A percentile compares a stretch with the other conserved stretches of the same genome.
Conservation (phyloP, 2,113 vertebrate species). For the Eulacestoma nigropectus region DNA sequence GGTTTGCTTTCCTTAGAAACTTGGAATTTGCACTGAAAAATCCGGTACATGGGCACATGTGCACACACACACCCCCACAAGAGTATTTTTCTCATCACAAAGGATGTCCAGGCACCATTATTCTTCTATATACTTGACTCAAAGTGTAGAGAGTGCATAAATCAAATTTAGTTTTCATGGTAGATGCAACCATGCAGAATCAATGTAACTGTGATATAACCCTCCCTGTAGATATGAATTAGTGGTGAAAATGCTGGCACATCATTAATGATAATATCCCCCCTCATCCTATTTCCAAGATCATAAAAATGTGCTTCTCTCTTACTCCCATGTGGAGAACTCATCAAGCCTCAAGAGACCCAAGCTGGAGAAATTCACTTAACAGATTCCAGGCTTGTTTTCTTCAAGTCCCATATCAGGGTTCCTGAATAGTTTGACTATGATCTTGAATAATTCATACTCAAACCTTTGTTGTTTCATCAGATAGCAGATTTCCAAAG, state of each 20-base stretch:
- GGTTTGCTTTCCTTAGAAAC: neutral
- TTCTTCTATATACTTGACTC: neutral
- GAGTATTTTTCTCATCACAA: neutral
- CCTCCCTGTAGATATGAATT: neutral
- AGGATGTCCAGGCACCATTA: neutral
- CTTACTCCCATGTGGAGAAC: neutral
- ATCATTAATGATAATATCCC: neutral
- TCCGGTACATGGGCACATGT: neutral
- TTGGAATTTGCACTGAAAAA: neutral
- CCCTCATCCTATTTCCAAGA: neutral
- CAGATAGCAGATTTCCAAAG: conserved; percentile 49
- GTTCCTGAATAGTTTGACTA: conserved; percentile 29
- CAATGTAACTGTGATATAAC: neutral
- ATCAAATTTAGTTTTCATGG: neutral
- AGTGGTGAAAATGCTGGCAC: neutral
- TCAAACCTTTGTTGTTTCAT: conserved; percentile 48
- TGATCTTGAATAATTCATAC: conserved; percentile 68
- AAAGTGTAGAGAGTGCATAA: neutral
- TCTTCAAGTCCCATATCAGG: conserved; percentile 20
- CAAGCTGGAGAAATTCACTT: neutral
- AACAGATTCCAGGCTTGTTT: conserved; percentile 37
- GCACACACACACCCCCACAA: neutral
- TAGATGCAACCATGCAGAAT: neutral
- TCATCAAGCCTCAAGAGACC: neutral
- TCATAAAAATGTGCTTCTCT: neutral